Conservation (phyloP, 2,888 invertebrate genomes). For the Thymelicus acteon region DNA sequence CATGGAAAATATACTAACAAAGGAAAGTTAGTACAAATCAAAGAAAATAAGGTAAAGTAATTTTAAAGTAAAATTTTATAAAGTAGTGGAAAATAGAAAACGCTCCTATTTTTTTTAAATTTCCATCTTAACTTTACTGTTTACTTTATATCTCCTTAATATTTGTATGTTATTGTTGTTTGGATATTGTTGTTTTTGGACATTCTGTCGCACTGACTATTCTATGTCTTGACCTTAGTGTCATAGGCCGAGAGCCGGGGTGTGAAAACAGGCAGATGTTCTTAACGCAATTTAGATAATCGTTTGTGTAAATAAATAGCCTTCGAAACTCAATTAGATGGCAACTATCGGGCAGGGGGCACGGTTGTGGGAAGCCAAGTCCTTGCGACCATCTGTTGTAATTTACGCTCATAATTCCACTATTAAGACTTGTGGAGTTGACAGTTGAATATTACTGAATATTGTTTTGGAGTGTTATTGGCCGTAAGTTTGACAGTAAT, state of each 20-base stretch:
- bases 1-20: too few species aligned
- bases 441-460: slow-evolving; percentile 29
- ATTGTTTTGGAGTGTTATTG: slow-evolving; percentile 4
- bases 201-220: slow-evolving; percentile 33
- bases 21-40: too few species aligned
- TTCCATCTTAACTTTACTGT: too few species aligned
- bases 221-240: slow-evolving; percentile 54
- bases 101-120: too few species aligned
- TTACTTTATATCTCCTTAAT: too few species aligned
- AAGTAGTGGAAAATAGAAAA: too few species aligned
- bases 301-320: slow-evolving; percentile 82
- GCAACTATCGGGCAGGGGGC: slow-evolving; percentile 56
- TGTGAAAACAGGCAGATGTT: slow-evolving; percentile 79
- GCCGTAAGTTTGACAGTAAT: neutral
- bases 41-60: too few species aligned
- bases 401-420: slow-evolving; percentile 49
- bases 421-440: slow-evolving; percentile 32
- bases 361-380: slow-evolving; percentile 60
- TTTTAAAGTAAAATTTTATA: too few species aligned
- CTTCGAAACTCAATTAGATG: slow-evolving; percentile 76
- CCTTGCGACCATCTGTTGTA: slow-evolving; percentile 64
- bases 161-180: too few species aligned
- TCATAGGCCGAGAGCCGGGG: slow-evolving; percentile 57
- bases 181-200: neutral
- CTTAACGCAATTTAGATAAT: slow-evolving; percentile 81